Percentiles rank a stretch among this genome's conserved stretches.
Conservation (phyloP, 2,888 invertebrate species). For the Poecilobothrus nobilitatus region DNA sequence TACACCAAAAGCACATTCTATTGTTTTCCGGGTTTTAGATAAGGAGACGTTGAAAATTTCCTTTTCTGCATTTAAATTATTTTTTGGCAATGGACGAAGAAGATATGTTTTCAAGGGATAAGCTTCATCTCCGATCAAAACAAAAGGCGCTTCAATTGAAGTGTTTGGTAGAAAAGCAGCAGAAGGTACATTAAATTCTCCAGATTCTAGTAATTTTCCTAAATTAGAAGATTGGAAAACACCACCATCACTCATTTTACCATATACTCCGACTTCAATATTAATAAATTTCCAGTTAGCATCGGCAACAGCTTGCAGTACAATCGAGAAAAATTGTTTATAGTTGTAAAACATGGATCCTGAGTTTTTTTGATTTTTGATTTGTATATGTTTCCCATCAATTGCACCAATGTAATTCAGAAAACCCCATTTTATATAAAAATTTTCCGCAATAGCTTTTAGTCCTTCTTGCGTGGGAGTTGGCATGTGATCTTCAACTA, state of each 20-base stretch:
- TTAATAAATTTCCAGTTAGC: conserved; percentile 12
- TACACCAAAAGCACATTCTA: too few relatives aligned
- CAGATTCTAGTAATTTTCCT: conserved; percentile 13
- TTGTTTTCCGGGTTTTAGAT: too few relatives aligned
- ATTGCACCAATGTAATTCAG: too few relatives aligned
- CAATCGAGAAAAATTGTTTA: conserved; percentile 15
- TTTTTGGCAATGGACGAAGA: conserved; percentile 12
- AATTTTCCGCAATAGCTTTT: too few relatives aligned
- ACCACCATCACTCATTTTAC: conserved; percentile 15
- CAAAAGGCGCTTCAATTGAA: conserved; percentile 15
- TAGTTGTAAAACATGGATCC: too few relatives aligned
- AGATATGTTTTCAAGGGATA: conserved; percentile 16
- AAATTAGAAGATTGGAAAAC: conserved; percentile 16
- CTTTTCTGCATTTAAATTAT: conserved; percentile 7
- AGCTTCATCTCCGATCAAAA: conserved; percentile 13
- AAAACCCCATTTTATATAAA: too few relatives aligned
- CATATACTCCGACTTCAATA: conserved; percentile 14
- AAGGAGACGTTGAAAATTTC: conserved; percentile 10
- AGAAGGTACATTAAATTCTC: conserved; percentile 15
- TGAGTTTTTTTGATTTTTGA: too few relatives aligned
- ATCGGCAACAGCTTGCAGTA: conserved; percentile 15
- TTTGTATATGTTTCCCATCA: too few relatives aligned
- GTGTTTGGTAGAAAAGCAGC: conserved; percentile 9
- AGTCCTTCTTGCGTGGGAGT: too few relatives aligned
- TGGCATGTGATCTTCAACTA: too few relatives aligned